Percentiles rank a stretch among this genome's conserved stretches.
These are phyloP conservation scores for Masticophis lateralis DNA, from an alignment of 2,797 vertebrate genomes.

Conservation along the genomic window DNA sequence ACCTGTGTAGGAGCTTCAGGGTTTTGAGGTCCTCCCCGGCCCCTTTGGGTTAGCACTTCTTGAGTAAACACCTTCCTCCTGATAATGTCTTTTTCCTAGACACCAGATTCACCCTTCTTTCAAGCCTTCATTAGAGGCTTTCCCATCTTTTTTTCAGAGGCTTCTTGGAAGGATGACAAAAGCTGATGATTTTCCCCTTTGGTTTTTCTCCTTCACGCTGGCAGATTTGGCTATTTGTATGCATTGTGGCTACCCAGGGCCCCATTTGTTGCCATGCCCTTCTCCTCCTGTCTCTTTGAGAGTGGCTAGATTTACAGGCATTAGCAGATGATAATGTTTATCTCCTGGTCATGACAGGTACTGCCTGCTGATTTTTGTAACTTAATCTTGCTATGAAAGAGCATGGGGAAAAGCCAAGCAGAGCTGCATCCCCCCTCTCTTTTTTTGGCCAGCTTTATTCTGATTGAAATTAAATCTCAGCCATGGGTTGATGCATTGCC, in stretches of 20 bases:
- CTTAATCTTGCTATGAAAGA: neutral
- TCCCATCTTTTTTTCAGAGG: neutral
- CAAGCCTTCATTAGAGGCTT: neutral
- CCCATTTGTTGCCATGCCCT: neutral
- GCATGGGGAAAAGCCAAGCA: neutral
- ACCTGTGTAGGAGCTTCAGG: slow-evolving; percentile 68
- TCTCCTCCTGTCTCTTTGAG: neutral
- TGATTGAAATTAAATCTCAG: neutral
- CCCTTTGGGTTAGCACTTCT: slow-evolving; percentile 54
- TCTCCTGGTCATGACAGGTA: neutral
- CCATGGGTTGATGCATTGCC: neutral
- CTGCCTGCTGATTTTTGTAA: neutral
- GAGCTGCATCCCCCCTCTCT: accelerated
- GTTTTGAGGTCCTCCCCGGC: slow-evolving; percentile 61
- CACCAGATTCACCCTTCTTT: neutral
- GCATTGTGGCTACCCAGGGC: neutral
- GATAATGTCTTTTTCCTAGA: neutral
- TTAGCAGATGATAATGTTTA: neutral
- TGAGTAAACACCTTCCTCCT: neutral
- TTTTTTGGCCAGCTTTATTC: neutral
- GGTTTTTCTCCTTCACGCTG: neutral
- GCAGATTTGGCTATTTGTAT: neutral
- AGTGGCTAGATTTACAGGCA: neutral
- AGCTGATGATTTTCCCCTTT: neutral
- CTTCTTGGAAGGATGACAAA: neutral